Conservation (phyloP, 2,888 invertebrate genomes). For the Aspidiotus destructor region DNA sequence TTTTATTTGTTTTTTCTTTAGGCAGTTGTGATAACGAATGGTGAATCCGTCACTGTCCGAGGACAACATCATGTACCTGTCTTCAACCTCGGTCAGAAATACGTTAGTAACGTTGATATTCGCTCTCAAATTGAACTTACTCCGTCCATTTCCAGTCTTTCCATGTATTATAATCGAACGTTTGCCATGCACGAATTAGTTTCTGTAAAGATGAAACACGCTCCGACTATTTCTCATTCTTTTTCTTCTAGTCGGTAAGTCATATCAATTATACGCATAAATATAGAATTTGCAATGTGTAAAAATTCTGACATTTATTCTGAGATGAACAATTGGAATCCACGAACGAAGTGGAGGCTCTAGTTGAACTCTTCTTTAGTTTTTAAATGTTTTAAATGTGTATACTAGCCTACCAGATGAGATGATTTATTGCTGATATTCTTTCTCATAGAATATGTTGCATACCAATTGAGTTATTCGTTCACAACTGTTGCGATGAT, state of each 20-base stretch:
- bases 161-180: conserved; percentile 8
- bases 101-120: conserved; percentile 7
- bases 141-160: conserved; percentile 8
- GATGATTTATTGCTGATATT: background rate
- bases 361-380: background rate
- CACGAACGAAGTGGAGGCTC: background rate
- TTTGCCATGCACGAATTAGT: conserved; percentile 23
- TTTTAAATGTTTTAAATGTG: background rate
- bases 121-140: conserved; percentile 2
- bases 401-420: background rate
- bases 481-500: conserved; percentile 57
- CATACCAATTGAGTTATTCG: conserved; percentile 56
- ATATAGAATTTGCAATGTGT: too few species aligned
- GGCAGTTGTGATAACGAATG: conserved; percentile 23
- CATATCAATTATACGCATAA: too few species aligned
- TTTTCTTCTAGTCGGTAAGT: conserved; percentile 22
- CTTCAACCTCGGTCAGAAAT: conserved; percentile 23
- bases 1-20: background rate
- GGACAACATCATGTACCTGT: conserved; percentile 27
- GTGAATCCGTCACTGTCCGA: background rate
- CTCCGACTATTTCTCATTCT: conserved; percentile 13
- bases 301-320: too few species aligned
- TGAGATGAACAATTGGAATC: too few species aligned
- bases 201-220: conserved; percentile 18
- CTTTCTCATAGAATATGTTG: conserved; percentile 48